Evolutionary conservation across 2,797 vertebrate species (phyloP).

Genomic region (Phylloscopus collybita): DNA sequence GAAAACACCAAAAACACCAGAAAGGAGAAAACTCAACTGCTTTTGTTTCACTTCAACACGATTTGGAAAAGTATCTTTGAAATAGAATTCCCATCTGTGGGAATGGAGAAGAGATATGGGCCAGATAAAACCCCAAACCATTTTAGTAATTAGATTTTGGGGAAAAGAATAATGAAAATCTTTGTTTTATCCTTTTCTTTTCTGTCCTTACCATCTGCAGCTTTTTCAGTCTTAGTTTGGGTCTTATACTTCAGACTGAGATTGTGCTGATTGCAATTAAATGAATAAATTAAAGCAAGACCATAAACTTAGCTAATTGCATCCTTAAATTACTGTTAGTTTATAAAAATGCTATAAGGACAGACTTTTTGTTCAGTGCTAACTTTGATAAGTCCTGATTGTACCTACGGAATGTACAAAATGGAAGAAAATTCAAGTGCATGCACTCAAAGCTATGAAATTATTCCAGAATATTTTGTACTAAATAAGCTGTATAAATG

Average conservation of each 20-base stretch:
- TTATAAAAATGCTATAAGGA: not conserved
- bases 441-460: not conserved
- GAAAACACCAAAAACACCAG: not conserved
- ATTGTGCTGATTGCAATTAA: not conserved
- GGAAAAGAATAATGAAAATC: not conserved
- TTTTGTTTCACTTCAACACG: not conserved
- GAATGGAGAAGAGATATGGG: not conserved
- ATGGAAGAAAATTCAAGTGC: not conserved
- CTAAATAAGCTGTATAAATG: not conserved
- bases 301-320: not conserved
- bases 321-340: not conserved
- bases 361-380: not conserved
- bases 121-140: not conserved
- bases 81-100: not conserved
- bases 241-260: not conserved
- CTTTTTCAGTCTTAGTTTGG: not conserved
- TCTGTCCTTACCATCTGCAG: not conserved
- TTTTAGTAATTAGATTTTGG: not conserved
- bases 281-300: not conserved
- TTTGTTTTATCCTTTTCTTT: not conserved
- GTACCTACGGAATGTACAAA: not conserved
- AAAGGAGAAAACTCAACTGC: not conserved
- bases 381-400: not conserved
- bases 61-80: not conserved
- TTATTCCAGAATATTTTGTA: not conserved